Conservation (phyloP, 2,888 invertebrate species). For the Ornithoptera alexandrae region DNA sequence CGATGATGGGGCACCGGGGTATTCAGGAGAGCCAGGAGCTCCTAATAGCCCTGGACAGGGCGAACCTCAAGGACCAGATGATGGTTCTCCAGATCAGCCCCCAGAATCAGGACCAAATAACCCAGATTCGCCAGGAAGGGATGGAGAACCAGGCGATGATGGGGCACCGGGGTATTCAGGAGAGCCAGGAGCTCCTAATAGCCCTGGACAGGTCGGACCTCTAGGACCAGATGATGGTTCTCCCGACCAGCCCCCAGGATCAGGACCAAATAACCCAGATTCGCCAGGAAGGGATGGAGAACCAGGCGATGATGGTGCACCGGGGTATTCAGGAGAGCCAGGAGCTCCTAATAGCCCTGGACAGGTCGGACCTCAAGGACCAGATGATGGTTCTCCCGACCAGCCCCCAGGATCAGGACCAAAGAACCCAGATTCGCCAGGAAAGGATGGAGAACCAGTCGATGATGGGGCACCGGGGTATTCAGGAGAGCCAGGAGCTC, state of each 20-base stretch:
- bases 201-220: not conserved
- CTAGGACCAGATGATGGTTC: not conserved
- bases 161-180: slow-evolving; percentile 6
- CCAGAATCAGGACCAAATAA: not conserved
- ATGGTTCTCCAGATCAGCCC: no score
- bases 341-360: no score
- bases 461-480: not conserved
- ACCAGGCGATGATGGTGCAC: not conserved
- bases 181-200: slow-evolving; percentile 36
- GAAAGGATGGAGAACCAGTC: not conserved
- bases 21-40: no score
- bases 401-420: not conserved
- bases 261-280: not conserved
- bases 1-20: no score
- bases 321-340: not conserved
- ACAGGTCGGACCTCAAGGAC: not conserved
- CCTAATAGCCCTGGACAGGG: no score
- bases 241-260: no score
- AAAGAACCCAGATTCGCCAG: not conserved
- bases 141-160: not conserved
- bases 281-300: no score
- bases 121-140: not conserved
- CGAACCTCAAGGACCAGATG: no score
- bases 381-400: not conserved
- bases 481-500: no score